Conservation (phyloP, 2,797 vertebrate genomes). For the Coregonus sp. region DNA sequence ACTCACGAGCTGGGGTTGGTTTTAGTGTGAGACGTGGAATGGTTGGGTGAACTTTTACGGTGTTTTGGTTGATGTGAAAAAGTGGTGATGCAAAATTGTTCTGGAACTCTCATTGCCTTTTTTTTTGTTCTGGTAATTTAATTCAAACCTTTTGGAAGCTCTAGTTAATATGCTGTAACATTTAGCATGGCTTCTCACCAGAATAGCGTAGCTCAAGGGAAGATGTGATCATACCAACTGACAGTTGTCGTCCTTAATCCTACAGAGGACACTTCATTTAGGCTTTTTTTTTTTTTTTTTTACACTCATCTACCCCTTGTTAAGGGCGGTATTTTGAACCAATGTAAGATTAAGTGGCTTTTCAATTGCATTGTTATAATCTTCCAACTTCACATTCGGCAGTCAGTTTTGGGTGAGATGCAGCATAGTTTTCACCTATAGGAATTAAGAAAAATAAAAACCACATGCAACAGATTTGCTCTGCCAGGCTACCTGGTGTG, state of each 20-base stretch:
- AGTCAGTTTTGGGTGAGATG: conserved; percentile 86
- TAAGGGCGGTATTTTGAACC: conserved; percentile 83
- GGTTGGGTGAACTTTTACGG: conserved; percentile 89
- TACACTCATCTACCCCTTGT: conserved; percentile 74
- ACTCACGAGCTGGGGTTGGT: conserved; percentile 88
- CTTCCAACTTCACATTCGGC: conserved; percentile 88
- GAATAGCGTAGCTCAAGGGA: conserved; percentile 91
- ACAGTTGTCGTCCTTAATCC: conserved; percentile 83
- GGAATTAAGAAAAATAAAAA: conserved; percentile 85
- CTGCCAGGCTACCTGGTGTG: conserved; percentile 89
- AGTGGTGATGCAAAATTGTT: conserved; percentile 96
- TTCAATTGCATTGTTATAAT: conserved; percentile 87
- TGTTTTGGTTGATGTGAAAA: conserved; percentile 96
- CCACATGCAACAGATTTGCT: conserved; percentile 92
- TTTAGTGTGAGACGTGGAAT: conserved; percentile 87
- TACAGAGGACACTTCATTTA: conserved; percentile 81
- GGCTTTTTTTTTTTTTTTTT: conserved; percentile 61
- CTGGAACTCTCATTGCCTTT: conserved; percentile 97
- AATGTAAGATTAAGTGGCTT: conserved; percentile 88
- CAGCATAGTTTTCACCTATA: conserved; percentile 88
- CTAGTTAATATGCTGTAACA: conserved; percentile 98
- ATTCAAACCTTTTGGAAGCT: conserved; percentile 92
- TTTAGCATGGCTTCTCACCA: conserved; percentile 99
- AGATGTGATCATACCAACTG: conserved; percentile 80
- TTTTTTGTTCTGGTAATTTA: conserved; percentile 88